Percentiles rank a stretch among this genome's conserved stretches.
Evolutionary conservation across 2,113 vertebrate genomes (phyloP).

Genomic region (Progne subis): DNA sequence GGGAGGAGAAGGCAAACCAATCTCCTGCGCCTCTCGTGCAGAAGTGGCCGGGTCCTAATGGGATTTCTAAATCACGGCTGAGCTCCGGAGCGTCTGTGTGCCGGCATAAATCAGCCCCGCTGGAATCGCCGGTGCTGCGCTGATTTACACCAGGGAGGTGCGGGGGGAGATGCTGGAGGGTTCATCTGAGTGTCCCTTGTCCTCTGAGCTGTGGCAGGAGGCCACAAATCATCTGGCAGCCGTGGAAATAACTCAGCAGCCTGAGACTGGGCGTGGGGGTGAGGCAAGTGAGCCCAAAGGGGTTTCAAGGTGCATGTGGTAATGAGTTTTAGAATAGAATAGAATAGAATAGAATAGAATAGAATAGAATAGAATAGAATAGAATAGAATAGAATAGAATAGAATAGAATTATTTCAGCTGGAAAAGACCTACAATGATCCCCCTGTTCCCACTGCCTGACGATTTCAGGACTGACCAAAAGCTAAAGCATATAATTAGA

Average conservation of each 20-base stretch:
- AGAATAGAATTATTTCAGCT: neutral
- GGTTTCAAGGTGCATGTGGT: neutral
- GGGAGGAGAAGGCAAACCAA: neutral
- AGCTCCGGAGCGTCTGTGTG: neutral
- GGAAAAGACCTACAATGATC: neutral
- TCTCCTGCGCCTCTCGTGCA: neutral
- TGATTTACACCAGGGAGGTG: neutral
- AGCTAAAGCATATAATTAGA: neutral
- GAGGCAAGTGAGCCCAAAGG: neutral
- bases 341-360: neutral
- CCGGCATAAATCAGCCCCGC: neutral
- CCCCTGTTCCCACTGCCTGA: neutral
- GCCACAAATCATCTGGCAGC: neutral
- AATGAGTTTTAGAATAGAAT: neutral
- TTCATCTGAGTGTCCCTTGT: neutral
- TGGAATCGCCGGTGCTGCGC: neutral
- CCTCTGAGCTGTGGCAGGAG: neutral
- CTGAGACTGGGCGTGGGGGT: neutral
- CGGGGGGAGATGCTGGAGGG: neutral
- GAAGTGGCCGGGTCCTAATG: constrained; percentile 16
- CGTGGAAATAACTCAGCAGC: neutral
- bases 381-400: neutral
- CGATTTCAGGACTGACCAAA: neutral
- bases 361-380: too few relatives aligned
- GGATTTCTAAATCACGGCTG: constrained; percentile 1